Conservation (phyloP, 2,113 vertebrate genomes). For the Telmatochromis sp. region DNA sequence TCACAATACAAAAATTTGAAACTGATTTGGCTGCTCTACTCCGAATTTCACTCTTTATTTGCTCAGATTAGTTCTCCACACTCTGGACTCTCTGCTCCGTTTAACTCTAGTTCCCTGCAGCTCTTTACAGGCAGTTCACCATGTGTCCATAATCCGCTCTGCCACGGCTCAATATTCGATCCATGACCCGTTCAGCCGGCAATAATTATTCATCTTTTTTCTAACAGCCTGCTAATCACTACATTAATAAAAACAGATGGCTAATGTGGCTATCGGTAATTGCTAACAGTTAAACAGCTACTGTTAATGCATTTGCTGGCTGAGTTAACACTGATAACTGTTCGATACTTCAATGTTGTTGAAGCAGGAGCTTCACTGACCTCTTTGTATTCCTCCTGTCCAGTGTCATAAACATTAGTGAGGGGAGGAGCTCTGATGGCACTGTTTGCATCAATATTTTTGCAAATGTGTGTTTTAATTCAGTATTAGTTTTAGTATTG, state of each 20-base stretch:
- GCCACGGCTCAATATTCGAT: neutral
- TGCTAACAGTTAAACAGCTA: neutral
- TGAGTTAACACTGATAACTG: neutral
- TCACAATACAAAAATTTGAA: neutral
- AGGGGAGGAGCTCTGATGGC: neutral
- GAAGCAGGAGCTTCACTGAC: neutral
- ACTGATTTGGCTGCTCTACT: neutral
- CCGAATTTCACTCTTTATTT: neutral
- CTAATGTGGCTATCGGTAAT: neutral
- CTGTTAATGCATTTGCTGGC: neutral
- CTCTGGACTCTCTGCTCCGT: neutral
- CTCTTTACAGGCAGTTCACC: neutral
- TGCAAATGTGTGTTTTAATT: neutral
- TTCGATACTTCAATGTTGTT: neutral
- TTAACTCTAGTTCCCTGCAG: neutral
- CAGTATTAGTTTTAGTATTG: neutral
- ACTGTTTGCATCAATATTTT: neutral
- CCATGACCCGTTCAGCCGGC: neutral
- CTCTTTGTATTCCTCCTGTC: neutral
- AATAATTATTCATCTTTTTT: neutral
- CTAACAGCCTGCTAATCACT: neutral
- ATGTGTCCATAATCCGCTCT: neutral
- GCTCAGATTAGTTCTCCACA: neutral
- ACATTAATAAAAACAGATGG: neutral
- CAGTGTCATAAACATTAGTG: neutral